Percentiles rank a stretch among this genome's conserved stretches.
Evolutionary conservation across 2,888 invertebrate species (phyloP).

Genomic region (Lochmaea crataegi): DNA sequence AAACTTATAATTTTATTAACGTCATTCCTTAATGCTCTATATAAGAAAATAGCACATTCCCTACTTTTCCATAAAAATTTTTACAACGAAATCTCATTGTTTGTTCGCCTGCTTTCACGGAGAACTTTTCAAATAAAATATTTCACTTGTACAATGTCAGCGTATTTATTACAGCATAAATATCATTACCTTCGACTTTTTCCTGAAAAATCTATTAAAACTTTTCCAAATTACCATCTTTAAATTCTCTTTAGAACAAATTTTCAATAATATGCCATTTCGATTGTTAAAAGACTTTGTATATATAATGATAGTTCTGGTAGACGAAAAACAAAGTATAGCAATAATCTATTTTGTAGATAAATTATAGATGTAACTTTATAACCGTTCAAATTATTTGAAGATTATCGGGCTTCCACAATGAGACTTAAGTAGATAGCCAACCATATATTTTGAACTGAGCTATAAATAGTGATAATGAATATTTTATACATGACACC

Average conservation of each 20-base stretch:
- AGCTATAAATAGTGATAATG: too few relatives aligned
- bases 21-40: too few relatives aligned
- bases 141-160: slow-evolving; percentile 1
- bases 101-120: slow-evolving; percentile 3
- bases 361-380: too few relatives aligned
- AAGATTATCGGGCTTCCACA: too few relatives aligned
- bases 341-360: too few relatives aligned
- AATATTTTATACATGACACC: too few relatives aligned
- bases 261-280: slow-evolving; percentile 1
- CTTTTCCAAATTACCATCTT: slow-evolving; percentile 14
- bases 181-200: slow-evolving; percentile 13
- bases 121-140: slow-evolving; percentile 10
- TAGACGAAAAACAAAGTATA: too few relatives aligned
- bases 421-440: too few relatives aligned
- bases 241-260: not conserved
- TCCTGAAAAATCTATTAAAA: slow-evolving; percentile 8
- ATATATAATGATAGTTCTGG: not conserved
- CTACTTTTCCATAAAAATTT: not conserved
- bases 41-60: not conserved
- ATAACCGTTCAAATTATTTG: too few relatives aligned
- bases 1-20: too few relatives aligned
- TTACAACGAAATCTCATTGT: not conserved
- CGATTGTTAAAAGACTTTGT: not conserved
- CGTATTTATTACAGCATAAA: slow-evolving; percentile 9
- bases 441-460: too few relatives aligned